Base-by-base conservation (phyloP, 2,888 invertebrate genomes). In the Auanema freiburgensis region DNA sequence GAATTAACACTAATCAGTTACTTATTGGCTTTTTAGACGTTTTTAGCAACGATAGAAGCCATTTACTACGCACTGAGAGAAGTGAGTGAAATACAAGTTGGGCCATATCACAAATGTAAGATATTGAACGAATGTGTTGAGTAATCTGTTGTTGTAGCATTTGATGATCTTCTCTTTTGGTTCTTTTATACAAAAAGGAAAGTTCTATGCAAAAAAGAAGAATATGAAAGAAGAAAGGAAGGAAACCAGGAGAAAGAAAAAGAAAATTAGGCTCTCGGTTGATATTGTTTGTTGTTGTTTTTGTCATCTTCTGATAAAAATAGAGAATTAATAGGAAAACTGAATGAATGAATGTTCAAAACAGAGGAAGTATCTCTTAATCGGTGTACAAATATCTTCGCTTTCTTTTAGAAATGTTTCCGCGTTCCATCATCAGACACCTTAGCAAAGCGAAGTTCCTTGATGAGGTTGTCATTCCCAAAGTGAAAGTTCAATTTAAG, bases 11-110 rank as follows among this genome's bases (percentile, higher is more conserved):
- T 52, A 8, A 23, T 23, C 24, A 52, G 24, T 52, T n/a, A 18
- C n/a, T 18, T 54, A 12, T 14, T 23, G 1, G 46, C 6, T 10
- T 10, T 57, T 3, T 24, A 60, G 56, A 49, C 83, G 1, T 84
- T 84, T 67, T 78, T 87, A 67, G 84, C 86, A 52, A 87, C 86
- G 6, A 84, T 87, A 16, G 87, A 87, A 74, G 86, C 87, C n/a
- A 84, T 87, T 42, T 87, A 86, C 55, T 80, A 78, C 63, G 76
- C 81, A 1, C 57, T 79, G 46, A 51, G 71, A 46, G 81, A 81
- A 57, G 69, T 69, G 51, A 65, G 67, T 18, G 69, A 72, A 43
- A n/a, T 67, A 25, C 64, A 65, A 10, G 50, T 65, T n/a, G 44
- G 59, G 12, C 43, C 56, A 24, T 16, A 59, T 24, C 67, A 72